phyloP scores from a whole-genome alignment of 2,888 invertebrate species.

The Clitarchus hookeri region DNA sequence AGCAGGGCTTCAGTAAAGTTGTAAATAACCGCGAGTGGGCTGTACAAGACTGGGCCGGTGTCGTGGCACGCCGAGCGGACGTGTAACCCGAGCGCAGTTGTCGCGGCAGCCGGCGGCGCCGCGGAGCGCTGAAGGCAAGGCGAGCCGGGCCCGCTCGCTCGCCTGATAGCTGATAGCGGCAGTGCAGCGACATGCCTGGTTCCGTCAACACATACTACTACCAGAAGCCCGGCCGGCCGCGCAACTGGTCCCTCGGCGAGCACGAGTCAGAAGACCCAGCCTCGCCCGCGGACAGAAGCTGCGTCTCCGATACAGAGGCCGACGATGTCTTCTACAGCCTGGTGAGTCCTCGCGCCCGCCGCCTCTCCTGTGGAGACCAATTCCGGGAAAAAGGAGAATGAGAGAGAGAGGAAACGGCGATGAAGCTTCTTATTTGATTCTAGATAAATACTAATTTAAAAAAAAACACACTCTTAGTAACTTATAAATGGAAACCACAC shows the following conservation, averaged over 20 bases:
- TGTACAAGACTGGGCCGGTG: no score
- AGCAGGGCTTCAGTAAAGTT: no score
- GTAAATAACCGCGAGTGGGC: no score
- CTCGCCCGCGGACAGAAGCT: background rate
- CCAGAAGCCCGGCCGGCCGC: background rate
- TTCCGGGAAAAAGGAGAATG: no score
- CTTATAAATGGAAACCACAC: no score
- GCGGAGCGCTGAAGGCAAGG: background rate
- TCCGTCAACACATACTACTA: conserved; percentile 21
- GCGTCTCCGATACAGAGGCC: conserved; percentile 26
- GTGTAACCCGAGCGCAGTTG: no score
- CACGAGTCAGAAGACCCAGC: background rate
- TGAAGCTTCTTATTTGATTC: no score
- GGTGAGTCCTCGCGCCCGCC: conserved; percentile 27
- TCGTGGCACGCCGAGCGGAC: no score
- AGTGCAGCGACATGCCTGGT: conserved; percentile 11
- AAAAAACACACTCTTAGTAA: no score
- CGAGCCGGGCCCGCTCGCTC: background rate
- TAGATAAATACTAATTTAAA: no score
- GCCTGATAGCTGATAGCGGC: background rate
- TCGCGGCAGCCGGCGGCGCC: background rate
- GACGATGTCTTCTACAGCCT: conserved; percentile 30
- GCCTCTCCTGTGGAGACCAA: no score
- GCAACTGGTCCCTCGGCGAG: conserved; percentile 3
- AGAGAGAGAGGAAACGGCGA: no score